Percentiles rank a stretch among this genome's conserved stretches.
These are phyloP conservation scores for Muntiacus reevesi DNA, from an alignment of 2,113 vertebrate genomes.

Conservation along the genomic window DNA sequence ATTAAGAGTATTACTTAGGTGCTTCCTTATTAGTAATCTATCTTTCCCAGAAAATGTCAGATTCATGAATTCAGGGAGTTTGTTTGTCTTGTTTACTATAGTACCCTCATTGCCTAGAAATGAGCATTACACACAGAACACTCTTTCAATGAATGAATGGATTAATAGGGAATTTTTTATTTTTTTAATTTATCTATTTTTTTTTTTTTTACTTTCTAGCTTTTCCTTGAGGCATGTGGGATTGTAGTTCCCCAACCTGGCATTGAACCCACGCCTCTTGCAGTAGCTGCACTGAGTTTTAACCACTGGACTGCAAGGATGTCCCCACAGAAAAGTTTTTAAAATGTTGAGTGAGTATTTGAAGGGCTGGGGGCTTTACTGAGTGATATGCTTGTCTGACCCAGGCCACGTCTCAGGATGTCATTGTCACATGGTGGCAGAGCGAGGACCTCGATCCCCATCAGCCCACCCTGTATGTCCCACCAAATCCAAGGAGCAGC, in stretches of 20 bases:
- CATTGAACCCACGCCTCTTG: not conserved
- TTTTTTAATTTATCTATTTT: not conserved
- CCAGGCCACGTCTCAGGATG: not conserved
- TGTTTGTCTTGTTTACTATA: accelerated
- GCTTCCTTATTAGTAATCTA: not conserved
- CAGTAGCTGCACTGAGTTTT: not conserved
- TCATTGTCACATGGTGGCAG: accelerated
- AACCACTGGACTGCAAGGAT: not conserved
- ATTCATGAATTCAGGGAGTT: not conserved
- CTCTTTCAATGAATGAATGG: not conserved
- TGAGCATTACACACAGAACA: not conserved
- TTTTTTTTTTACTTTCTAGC: not conserved
- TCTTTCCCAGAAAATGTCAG: not conserved
- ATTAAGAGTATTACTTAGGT: not conserved
- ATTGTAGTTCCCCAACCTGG: not conserved
- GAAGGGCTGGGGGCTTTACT: not conserved
- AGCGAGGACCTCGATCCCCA: accelerated
- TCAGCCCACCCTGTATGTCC: not conserved
- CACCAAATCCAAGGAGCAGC: not conserved
- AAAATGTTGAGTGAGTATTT: not conserved
- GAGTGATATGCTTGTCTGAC: not conserved
- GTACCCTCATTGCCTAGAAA: accelerated
- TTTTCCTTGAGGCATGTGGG: not conserved
- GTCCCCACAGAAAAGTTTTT: not conserved
- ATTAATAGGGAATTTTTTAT: not conserved